phyloP scores from a whole-genome alignment of 2,113 vertebrate species.

The Pseudolaguvia tuberculata region DNA sequence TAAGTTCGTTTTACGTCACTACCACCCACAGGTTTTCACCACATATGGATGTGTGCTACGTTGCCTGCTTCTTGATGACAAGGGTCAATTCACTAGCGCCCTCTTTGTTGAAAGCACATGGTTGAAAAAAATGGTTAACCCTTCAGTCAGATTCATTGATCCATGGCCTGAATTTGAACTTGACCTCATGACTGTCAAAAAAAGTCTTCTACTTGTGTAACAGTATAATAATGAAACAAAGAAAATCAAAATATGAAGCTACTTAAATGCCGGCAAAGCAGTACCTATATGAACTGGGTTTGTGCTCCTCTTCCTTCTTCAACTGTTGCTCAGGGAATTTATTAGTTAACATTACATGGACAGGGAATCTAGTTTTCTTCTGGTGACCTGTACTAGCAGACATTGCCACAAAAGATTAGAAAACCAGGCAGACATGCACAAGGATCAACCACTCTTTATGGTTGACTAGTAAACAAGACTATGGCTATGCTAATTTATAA shows the following conservation, averaged over 20 bases:
- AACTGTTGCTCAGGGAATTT: too few relatives aligned
- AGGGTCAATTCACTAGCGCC: constrained; percentile 64
- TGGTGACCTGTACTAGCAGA: too few relatives aligned
- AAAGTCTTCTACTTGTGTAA: neutral
- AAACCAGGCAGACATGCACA: neutral
- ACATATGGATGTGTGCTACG: constrained; percentile 69
- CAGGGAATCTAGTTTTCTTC: too few relatives aligned
- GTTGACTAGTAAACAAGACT: too few relatives aligned
- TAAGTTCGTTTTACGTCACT: constrained; percentile 72
- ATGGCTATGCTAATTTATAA: too few relatives aligned
- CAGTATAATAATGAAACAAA: neutral
- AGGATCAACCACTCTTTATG: too few relatives aligned
- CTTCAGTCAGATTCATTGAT: neutral
- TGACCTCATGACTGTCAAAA: neutral
- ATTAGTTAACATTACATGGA: too few relatives aligned
- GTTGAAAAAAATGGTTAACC: constrained; percentile 10
- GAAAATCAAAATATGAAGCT: neutral
- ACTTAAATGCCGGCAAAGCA: neutral
- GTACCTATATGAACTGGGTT: neutral
- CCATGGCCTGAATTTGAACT: neutral
- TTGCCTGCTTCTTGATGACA: constrained; percentile 68
- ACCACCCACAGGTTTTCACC: constrained; percentile 72
- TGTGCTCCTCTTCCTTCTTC: too few relatives aligned
- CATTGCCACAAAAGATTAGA: too few relatives aligned
- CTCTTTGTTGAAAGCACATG: constrained; percentile 56